These are phyloP conservation scores for Prostheceraeus crozeri DNA, from an alignment of 2,888 invertebrate genomes.

Conservation along the genomic window DNA sequence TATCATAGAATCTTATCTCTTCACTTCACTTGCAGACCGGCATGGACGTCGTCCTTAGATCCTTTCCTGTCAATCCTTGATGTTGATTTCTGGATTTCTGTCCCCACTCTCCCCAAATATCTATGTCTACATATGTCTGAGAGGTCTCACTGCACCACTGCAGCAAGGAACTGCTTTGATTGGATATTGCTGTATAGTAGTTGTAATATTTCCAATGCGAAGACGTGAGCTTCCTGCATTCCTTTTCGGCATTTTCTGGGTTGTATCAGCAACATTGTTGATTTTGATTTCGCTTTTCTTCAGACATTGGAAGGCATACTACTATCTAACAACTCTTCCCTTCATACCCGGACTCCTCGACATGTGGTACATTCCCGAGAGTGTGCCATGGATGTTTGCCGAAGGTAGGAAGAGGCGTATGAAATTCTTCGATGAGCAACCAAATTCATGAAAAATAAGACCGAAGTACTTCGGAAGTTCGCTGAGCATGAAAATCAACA, in stretches of 20 bases:
- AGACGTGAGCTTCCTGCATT: slow-evolving; percentile 21
- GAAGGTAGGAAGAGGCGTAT: slow-evolving; percentile 23
- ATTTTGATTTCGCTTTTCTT: slow-evolving; percentile 25
- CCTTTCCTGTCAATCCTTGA: not conserved
- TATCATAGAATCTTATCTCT: slow-evolving; percentile 24
- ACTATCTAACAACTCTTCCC: slow-evolving; percentile 27
- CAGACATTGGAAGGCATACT: slow-evolving; percentile 28
- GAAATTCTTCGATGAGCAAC: slow-evolving; percentile 20
- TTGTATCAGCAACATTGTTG: not conserved
- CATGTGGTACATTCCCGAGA: slow-evolving; percentile 29
- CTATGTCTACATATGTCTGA: slow-evolving; percentile 22
- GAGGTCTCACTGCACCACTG: slow-evolving; percentile 1
- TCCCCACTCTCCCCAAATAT: slow-evolving; percentile 14
- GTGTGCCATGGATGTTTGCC: slow-evolving; percentile 26
- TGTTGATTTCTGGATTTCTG: slow-evolving; percentile 20
- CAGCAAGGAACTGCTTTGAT: slow-evolving; percentile 28
- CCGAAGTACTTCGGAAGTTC: too few relatives aligned
- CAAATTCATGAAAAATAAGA: too few relatives aligned
- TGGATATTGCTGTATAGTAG: slow-evolving; percentile 22
- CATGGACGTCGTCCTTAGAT: slow-evolving; percentile 31
- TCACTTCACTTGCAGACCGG: slow-evolving; percentile 26
- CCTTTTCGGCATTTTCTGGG: slow-evolving; percentile 25
- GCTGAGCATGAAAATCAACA: too few relatives aligned
- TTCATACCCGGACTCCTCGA: too few relatives aligned
- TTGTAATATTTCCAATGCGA: slow-evolving; percentile 30